Conservation (phyloP, 2,113 vertebrate species). For the Scalopus aquaticus region DNA sequence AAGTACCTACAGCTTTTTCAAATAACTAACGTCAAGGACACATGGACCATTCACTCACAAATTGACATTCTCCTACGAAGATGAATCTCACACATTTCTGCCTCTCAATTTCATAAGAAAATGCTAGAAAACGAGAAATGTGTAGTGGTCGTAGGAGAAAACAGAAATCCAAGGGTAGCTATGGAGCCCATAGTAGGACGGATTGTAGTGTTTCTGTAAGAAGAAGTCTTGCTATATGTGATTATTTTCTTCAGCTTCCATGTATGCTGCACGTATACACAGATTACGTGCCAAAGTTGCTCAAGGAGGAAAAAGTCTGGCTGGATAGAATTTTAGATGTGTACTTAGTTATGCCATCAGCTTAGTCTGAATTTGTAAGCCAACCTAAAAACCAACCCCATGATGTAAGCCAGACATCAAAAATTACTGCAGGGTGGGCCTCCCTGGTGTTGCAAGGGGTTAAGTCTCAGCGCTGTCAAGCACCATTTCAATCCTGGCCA, state of each 20-base stretch:
- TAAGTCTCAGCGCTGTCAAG: too few relatives aligned
- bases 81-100: not conserved
- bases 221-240: not conserved
- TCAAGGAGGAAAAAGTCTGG: not conserved
- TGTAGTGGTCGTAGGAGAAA: not conserved
- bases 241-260: not conserved
- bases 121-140: not conserved
- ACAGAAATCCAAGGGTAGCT: not conserved
- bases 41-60: not conserved
- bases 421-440: not conserved
- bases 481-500: too few relatives aligned
- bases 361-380: not conserved
- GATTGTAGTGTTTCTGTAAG: not conserved
- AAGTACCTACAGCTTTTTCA: not conserved
- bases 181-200: not conserved
- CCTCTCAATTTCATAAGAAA: not conserved
- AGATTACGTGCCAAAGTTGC: too few relatives aligned
- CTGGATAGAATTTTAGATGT: not conserved
- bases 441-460: too few relatives aligned
- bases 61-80: not conserved
- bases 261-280: not conserved
- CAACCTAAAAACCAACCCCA: not conserved
- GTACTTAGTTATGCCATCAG: not conserved
- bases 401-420: not conserved
- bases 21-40: not conserved